Evolutionary conservation across 2,797 vertebrate species (phyloP), one percentile per base, ranked within the genome.

Genomic region (Myotis findleyi): DNA sequence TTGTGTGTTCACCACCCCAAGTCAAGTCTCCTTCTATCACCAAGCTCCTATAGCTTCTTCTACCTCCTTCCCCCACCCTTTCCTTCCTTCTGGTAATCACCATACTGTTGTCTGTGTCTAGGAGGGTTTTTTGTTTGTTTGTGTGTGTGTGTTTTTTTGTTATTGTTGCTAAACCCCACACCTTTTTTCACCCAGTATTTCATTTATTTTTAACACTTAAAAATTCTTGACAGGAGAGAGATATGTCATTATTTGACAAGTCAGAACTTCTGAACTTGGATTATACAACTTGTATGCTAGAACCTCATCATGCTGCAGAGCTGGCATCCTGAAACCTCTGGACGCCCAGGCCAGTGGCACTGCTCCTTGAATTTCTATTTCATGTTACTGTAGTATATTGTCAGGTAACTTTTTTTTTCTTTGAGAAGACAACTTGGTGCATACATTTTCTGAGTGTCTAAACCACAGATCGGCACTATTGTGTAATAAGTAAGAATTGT

Each of bases 141-240:
- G 7, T 72, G 17, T 66, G 5, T n/a, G 17, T n/a, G 17, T 17
- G 20, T 25, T 59, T 10, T 62, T 76, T 53, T 77, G 18, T 6
- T n/a, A 53, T 36, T 59, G 57, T 59, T 59, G 57, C 57, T 59
- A 59, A 59, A 59, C 25, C 25, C 57, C 25, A 59, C 18, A 53
- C n/a, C 20, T 36, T 36, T 76, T 76, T 33, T 21, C 9, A 76
- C 73, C n/a, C 10, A 76, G 49, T 76, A 53, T 62, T 85, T 80
- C 23, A 53, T 53, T 85, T 80, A 44, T 69, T 85, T 95, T 91
- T 53, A 59, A 82, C n/a, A 62, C 30, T 76, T 90, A 75, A 85
- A 75, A 77, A 53, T 95, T 80, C 59, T 76, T 92, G 44, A 53
- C 20, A 49, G 53, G 7, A 86, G 53, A 94, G 86, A 38, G 69